These are phyloP conservation scores for Aplysina aerophoba DNA, from an alignment of 37 sponge, comb jelly and placozoan genomes.

Conservation along the genomic window DNA sequence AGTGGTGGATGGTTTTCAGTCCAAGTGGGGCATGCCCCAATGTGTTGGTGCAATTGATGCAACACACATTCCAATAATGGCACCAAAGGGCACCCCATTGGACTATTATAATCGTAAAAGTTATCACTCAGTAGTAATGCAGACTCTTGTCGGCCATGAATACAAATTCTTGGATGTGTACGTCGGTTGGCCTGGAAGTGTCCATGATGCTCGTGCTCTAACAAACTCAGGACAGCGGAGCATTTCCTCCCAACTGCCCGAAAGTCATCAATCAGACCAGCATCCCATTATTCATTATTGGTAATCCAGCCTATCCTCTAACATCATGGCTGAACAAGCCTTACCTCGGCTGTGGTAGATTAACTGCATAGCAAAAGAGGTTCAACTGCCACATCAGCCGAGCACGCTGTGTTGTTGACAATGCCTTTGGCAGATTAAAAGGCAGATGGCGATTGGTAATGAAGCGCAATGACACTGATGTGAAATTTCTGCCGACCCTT, in stretches of 20 bases:
- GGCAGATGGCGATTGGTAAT: slow-evolving; percentile 27
- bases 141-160: neutral
- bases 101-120: too few species aligned
- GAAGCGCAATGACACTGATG: slow-evolving; percentile 29
- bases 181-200: slow-evolving; percentile 44
- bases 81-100: too few species aligned
- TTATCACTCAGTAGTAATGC: too few species aligned
- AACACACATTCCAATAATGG: too few species aligned
- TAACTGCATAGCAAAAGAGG: slow-evolving; percentile 5
- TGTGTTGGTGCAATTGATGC: too few species aligned
- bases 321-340: slow-evolving; percentile 23
- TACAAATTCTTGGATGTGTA: slow-evolving; percentile 32
- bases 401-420: slow-evolving; percentile 14
- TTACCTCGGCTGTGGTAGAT: slow-evolving; percentile 6
- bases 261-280: neutral
- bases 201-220: slow-evolving; percentile 29
- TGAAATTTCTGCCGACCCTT: slow-evolving; percentile 5
- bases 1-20: too few species aligned
- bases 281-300: slow-evolving; percentile 42
- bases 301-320: slow-evolving; percentile 59
- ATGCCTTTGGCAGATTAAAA: slow-evolving; percentile 29
- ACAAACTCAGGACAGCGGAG: slow-evolving; percentile 23
- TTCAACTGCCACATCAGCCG: slow-evolving; percentile 31
- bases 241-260: neutral
- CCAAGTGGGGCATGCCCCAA: too few species aligned